Conservation (phyloP, 2,797 vertebrate genomes). For the Sebastes itinus region DNA sequence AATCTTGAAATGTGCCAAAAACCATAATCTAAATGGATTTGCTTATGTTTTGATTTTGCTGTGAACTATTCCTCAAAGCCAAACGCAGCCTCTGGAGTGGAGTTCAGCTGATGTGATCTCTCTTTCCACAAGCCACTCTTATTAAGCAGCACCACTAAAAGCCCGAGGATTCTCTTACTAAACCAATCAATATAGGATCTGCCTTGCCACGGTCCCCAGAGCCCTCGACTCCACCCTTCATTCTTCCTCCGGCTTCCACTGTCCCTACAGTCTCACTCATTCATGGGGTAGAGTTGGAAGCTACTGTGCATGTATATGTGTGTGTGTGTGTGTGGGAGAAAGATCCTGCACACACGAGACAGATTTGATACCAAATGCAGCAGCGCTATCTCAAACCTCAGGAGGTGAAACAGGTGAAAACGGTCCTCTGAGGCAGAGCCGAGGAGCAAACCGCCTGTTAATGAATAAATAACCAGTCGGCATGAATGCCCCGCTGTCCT, state of each 20-base stretch:
- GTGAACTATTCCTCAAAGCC: constrained; percentile 52
- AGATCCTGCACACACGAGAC: constrained; percentile 14
- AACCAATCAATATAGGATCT: constrained; percentile 80
- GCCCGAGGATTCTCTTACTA: constrained; percentile 80
- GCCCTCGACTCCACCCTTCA: constrained; percentile 60
- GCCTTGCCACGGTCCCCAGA: constrained; percentile 48
- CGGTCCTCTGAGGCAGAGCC: constrained; percentile 42
- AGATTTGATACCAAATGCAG: constrained; percentile 29
- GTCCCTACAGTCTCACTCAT: constrained; percentile 53
- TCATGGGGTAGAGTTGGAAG: constrained; percentile 27
- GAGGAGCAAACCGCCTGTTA: constrained; percentile 46
- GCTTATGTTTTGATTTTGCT: constrained; percentile 52
- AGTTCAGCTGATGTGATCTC: constrained; percentile 70
- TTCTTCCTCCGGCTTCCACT: constrained; percentile 45
- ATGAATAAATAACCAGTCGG: constrained; percentile 72
- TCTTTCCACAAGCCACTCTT: constrained; percentile 72
- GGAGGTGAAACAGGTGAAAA: constrained; percentile 52
- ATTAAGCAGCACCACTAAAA: constrained; percentile 81
- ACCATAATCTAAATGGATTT: constrained; percentile 27
- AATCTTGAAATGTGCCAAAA: background rate
- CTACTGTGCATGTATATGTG: background rate
- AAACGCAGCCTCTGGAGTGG: constrained; percentile 57
- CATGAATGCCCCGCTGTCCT: constrained; percentile 44
- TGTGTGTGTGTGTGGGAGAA: background rate
- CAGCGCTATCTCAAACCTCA: constrained; percentile 44